Conservation (phyloP, 2,113 vertebrate genomes). For the Platysternon megacephalum region DNA sequence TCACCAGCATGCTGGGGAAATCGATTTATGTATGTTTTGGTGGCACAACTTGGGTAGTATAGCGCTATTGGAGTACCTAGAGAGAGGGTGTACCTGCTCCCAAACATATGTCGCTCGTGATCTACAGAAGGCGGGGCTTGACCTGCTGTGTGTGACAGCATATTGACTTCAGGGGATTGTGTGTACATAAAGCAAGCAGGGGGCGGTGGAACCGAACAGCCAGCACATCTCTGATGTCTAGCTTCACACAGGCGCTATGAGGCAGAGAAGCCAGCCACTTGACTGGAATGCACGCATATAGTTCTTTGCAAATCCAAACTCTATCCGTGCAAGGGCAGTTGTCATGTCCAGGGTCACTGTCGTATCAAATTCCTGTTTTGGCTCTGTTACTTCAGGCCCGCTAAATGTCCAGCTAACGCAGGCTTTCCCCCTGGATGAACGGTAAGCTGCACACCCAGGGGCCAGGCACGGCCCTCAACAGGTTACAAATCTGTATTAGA, state of each 20-base stretch:
- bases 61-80: neutral
- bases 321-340: neutral
- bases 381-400: neutral
- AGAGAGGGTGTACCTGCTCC: neutral
- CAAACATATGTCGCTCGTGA: neutral
- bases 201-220: neutral
- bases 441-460: fast-evolving
- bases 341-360: neutral
- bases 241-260: neutral
- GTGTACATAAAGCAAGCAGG: neutral
- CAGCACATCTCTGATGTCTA: neutral
- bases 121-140: neutral
- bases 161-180: neutral
- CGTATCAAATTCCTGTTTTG: neutral
- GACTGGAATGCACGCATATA: neutral
- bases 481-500: neutral
- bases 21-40: neutral
- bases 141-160: neutral
- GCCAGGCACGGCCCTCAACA: neutral
- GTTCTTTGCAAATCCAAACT: neutral
- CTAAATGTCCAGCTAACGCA: too few species aligned
- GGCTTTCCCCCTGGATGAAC: neutral
- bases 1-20: neutral
- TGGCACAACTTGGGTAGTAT: neutral
- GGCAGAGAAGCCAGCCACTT: neutral